Evolutionary conservation across 2,113 vertebrate genomes (phyloP), one percentile per base, ranked within the genome.

Genomic region (Toxotes jaculatrix): DNA sequence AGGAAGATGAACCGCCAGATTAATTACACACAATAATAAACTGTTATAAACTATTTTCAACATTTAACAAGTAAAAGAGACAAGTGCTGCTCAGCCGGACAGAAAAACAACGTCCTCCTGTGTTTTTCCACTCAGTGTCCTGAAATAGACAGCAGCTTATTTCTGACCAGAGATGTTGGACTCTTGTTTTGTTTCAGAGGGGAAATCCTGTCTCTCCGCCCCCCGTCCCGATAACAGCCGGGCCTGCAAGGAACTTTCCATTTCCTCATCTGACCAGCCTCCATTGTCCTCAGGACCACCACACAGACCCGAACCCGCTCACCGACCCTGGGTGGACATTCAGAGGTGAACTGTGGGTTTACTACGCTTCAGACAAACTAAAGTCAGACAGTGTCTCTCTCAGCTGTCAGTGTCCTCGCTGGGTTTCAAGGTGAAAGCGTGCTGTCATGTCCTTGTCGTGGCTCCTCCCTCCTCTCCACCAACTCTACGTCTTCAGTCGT

Each of bases 181-280:
- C 64, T 62, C 63, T 71, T 84, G 83, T 87, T 90, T 90, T 89
- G 87, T 79, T 76, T 70, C 68, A 49, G 63, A 82, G 61, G 56
- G 91, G 92, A 94, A 82, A 93, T 93, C 93, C 93, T 91, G 88
- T 6, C 84, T 31, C 68, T 4, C 6, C 74, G 2, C 77, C 77
- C 80, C 34, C 60, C 77, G 34, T 61, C 75, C 64, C 78, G 78
- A 82, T 68, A 77, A 81, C 79, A 89, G 55, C 59, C 12, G 10
- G 49, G 19, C 57, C 61, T 31, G 63, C 13, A 14, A 61, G 82
- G 80, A 88, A 90, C 83, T 88, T 89, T 93, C 86, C 86, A 91
- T 72, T 92, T 94, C 91, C 90, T 89, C 45, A 75, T 59, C 27
- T 17, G 34, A 68, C 75, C 71, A 7, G 80, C 53, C 12, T 27